These are phyloP conservation scores for Anser cygnoides DNA, from an alignment of 2,113 vertebrate genomes.

Conservation along the genomic window DNA sequence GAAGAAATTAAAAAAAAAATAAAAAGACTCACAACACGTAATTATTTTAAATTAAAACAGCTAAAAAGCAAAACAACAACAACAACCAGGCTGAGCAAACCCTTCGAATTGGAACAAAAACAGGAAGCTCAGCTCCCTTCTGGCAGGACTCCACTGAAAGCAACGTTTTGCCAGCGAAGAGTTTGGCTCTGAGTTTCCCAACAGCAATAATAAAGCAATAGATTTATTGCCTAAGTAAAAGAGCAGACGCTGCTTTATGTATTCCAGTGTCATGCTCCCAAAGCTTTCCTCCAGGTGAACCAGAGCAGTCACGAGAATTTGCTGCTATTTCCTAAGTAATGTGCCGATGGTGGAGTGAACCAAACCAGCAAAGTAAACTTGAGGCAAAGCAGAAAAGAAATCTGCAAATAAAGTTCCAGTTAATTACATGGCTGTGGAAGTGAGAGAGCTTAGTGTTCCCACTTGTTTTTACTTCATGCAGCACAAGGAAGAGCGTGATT, in stretches of 20 bases:
- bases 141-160: neutral
- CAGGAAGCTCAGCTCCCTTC: constrained; percentile 53
- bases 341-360: neutral
- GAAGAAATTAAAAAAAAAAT: neutral
- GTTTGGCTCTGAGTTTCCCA: constrained; percentile 34
- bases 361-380: neutral
- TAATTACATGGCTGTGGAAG: neutral
- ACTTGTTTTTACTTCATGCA: neutral
- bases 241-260: constrained; percentile 1
- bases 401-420: neutral
- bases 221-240: constrained; percentile 57
- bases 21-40: neutral
- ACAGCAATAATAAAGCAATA: constrained; percentile 54
- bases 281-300: constrained; percentile 33
- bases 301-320: rapidly evolving
- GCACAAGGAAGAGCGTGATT: neutral
- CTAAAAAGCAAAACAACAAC: constrained; percentile 18
- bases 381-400: neutral
- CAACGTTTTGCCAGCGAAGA: constrained; percentile 52
- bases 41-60: constrained; percentile 54
- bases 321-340: neutral
- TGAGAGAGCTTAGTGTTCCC: neutral
- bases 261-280: neutral
- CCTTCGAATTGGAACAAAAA: constrained; percentile 43
- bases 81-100: neutral